phyloP scores from a whole-genome alignment of 2,888 invertebrate species.

The Drosophila picticornis region DNA sequence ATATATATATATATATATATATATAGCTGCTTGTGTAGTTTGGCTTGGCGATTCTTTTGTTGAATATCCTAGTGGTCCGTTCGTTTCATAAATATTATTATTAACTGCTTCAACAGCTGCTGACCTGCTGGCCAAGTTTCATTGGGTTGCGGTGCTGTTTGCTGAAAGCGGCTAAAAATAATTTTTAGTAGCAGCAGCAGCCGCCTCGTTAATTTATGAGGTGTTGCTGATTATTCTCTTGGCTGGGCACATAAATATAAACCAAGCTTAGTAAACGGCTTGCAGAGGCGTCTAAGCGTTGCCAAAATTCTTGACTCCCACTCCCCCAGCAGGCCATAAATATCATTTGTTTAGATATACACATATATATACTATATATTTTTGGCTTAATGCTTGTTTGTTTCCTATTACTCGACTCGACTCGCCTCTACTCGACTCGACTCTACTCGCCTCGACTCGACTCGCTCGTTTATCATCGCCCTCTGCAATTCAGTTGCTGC shows the following conservation, averaged over 20 bases:
- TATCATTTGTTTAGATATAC: slow-evolving; percentile 71
- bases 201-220: slow-evolving; percentile 66
- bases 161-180: slow-evolving; percentile 12
- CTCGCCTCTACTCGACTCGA: slow-evolving; percentile 31
- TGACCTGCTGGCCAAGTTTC: slow-evolving; percentile 10
- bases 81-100: slow-evolving; percentile 13
- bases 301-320: slow-evolving; percentile 53
- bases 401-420: slow-evolving; percentile 62
- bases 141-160: not conserved
- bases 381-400: slow-evolving; percentile 73
- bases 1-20: not conserved
- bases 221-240: slow-evolving; percentile 74
- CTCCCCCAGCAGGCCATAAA: slow-evolving; percentile 58
- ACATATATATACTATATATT: slow-evolving; percentile 40
- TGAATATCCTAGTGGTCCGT: not conserved
- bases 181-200: slow-evolving; percentile 11
- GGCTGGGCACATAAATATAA: slow-evolving; percentile 67
- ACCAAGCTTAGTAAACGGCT: slow-evolving; percentile 18
- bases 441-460: slow-evolving; percentile 45
- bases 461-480: slow-evolving; percentile 70
- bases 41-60: slow-evolving; percentile 1
- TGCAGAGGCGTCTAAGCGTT: slow-evolving; percentile 47
- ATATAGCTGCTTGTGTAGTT: not conserved
- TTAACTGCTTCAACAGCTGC: slow-evolving; percentile 15
- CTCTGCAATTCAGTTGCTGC: slow-evolving; percentile 39